Evolutionary conservation across 2,888 invertebrate genomes (phyloP).

Genomic region (Diogma glabrata): DNA sequence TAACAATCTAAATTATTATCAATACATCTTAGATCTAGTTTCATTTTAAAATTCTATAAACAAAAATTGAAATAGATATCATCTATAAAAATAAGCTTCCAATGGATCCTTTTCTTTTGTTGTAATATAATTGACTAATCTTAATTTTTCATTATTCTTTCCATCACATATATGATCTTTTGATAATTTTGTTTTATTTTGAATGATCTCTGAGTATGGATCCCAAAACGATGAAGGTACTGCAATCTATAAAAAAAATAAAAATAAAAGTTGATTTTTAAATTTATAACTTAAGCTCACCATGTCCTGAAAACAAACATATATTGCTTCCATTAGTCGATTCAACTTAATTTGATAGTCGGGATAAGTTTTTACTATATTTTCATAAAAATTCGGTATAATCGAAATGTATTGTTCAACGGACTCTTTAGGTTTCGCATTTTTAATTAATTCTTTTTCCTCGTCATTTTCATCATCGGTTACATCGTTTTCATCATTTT

Average conservation of each 20-base stretch:
- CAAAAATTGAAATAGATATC: too few relatives aligned
- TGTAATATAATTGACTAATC: not conserved
- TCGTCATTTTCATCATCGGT: slow-evolving; percentile 6
- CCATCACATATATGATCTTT: not conserved
- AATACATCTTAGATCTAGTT: too few relatives aligned
- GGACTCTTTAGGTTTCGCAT: not conserved
- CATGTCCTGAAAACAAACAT: slow-evolving; percentile 6
- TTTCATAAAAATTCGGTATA: slow-evolving; percentile 3
- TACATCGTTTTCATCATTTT: not conserved
- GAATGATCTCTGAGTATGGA: not conserved
- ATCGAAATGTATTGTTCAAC: not conserved
- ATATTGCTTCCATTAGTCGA: slow-evolving; percentile 1
- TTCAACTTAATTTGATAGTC: not conserved
- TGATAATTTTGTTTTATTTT: not conserved
- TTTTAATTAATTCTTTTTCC: not conserved
- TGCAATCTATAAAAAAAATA: not conserved
- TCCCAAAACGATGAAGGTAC: slow-evolving; percentile 6
- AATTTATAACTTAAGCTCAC: not conserved
- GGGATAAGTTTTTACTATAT: not conserved
- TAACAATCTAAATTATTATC: too few relatives aligned
- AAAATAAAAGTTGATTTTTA: not conserved
- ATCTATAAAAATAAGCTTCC: slow-evolving; percentile 5
- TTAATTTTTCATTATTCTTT: not conserved
- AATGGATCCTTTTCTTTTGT: not conserved
- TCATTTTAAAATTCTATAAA: too few relatives aligned